phyloP scores from a whole-genome alignment of 1,140 invertebrate genomes.

The Bombus huntii region DNA sequence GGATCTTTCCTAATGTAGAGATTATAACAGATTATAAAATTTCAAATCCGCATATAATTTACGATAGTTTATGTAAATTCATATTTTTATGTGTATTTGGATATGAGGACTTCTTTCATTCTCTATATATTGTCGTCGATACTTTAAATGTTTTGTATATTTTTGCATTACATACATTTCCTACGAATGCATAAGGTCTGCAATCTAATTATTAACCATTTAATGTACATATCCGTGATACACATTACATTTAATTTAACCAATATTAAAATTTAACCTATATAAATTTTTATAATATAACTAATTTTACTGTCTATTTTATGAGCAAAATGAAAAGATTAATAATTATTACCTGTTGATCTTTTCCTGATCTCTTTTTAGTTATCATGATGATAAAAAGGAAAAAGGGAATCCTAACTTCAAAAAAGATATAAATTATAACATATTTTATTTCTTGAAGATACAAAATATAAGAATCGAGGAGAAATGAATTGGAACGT shows the following conservation, averaged over 20 bases:
- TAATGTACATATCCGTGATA: too few species aligned
- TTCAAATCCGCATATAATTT: background rate
- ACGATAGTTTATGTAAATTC: background rate
- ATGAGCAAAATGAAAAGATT: too few species aligned
- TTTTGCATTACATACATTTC: too few species aligned
- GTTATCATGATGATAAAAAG: background rate
- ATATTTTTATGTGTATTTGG: background rate
- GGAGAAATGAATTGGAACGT: background rate
- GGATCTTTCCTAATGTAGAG: background rate
- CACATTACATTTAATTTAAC: too few species aligned
- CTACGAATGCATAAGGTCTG: too few species aligned
- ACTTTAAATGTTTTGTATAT: too few species aligned
- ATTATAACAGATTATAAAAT: background rate
- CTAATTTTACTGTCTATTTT: too few species aligned
- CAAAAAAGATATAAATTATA: background rate
- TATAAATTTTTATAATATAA: too few species aligned
- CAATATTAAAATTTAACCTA: too few species aligned
- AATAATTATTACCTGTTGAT: background rate
- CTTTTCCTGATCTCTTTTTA: background rate
- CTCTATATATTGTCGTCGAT: background rate
- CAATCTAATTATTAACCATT: too few species aligned
- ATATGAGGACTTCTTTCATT: background rate
- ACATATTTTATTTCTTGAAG: slow-evolving; percentile 2
- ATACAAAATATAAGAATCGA: background rate
- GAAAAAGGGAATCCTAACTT: background rate